These are phyloP conservation scores for Rhynchotus rufescens DNA, from an alignment of 2,797 vertebrate species.

Conservation along the genomic window DNA sequence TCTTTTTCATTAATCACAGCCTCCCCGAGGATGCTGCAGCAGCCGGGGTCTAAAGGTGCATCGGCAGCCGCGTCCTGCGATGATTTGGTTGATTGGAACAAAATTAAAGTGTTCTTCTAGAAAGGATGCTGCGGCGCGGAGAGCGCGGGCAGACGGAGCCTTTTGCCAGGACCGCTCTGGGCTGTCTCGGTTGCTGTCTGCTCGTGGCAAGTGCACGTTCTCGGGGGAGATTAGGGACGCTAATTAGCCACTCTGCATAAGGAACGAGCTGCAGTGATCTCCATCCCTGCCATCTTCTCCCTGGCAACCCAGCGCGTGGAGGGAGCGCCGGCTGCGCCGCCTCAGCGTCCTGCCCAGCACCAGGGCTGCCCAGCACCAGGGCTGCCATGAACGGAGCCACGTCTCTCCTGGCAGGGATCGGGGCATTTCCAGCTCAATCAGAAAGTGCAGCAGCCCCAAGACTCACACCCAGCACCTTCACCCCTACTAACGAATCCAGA, in stretches of 20 bases:
- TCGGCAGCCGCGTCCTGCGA: slow-evolving; percentile 57
- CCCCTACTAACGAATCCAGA: not conserved
- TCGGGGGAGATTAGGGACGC: not conserved
- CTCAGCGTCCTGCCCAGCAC: not conserved
- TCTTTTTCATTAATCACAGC: slow-evolving; percentile 74
- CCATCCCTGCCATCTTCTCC: not conserved
- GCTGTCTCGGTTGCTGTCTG: not conserved
- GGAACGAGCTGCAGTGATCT: not conserved
- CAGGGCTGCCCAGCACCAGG: not conserved
- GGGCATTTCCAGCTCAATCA: rapidly evolving
- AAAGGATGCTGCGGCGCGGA: not conserved
- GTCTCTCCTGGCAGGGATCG: rapidly evolving
- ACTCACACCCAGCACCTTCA: not conserved
- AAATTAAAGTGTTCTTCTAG: slow-evolving; percentile 69
- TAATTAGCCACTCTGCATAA: not conserved
- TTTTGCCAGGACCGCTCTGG: not conserved
- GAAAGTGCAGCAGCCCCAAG: not conserved
- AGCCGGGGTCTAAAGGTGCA: slow-evolving; percentile 56
- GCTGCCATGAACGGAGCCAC: rapidly evolving
- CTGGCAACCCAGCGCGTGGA: not conserved
- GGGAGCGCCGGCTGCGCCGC: too few species aligned
- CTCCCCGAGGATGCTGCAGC: slow-evolving; percentile 61
- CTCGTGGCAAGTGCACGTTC: rapidly evolving
- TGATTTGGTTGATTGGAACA: slow-evolving; percentile 72
- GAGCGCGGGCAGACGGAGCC: not conserved